Percentiles rank a stretch among this genome's conserved stretches.
Conservation (phyloP, 2,797 vertebrate species). For the Falco novaeseelandiae region DNA sequence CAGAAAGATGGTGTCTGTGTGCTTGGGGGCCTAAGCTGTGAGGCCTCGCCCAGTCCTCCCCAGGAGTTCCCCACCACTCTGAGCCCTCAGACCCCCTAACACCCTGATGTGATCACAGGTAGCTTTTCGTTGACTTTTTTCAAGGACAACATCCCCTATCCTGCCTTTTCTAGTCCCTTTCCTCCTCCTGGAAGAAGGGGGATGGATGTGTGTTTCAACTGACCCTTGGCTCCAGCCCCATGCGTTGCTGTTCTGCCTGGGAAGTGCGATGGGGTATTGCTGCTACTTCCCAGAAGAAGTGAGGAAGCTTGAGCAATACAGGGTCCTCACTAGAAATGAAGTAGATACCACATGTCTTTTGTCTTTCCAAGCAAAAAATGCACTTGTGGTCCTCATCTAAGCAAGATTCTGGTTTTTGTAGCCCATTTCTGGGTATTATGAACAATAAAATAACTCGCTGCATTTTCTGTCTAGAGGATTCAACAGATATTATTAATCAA, state of each 20-base stretch:
- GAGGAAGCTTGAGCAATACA: neutral
- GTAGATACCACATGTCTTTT: neutral
- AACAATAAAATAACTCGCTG: neutral
- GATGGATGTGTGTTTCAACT: neutral
- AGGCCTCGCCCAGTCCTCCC: neutral
- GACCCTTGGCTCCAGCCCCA: neutral
- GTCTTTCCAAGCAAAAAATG: neutral
- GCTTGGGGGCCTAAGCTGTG: neutral
- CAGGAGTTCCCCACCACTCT: fast-evolving
- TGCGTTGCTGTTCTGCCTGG: neutral
- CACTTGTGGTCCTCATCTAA: neutral
- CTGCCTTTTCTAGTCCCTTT: neutral
- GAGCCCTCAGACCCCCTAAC: neutral
- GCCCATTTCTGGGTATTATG: neutral
- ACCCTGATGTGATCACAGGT: fast-evolving
- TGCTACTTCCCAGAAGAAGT: neutral
- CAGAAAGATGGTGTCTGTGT: neutral
- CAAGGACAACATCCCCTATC: fast-evolving
- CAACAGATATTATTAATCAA: neutral
- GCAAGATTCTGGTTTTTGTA: neutral
- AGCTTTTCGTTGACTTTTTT: neutral
- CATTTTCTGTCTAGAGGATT: neutral
- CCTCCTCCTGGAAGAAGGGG: neutral
- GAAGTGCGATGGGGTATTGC: neutral
- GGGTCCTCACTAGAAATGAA: neutral